Base-by-base conservation (phyloP, 2,888 invertebrate species). In the Malthinus seriepunctatus region DNA sequence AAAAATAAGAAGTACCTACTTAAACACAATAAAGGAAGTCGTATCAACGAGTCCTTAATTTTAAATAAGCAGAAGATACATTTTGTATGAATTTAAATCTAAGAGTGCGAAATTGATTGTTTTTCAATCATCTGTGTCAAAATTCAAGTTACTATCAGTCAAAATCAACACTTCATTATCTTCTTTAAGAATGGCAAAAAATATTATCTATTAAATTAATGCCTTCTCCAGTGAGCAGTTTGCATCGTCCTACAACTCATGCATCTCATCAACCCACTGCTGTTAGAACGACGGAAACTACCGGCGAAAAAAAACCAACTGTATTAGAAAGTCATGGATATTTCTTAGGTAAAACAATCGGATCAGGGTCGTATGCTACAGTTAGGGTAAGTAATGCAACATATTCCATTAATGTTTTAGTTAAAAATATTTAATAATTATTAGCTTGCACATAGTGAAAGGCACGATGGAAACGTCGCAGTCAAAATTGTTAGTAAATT, bases 401-500 rank as follows among this genome's bases (percentile, higher is more conserved):
- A 46, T 31, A 14, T 35, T 37, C 39, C 32, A 23, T 39, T 45
- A 48, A n/a, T 37, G 23, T n/a, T 42, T 15, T 42, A 42, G 39
- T 42, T 15, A 8, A 31, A 33, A 23, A 7, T 45, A 31, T 8
- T 12, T 50, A 64, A 71, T 60, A 47, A 64, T 64, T 68, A 68
- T 63, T 76, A 88, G 88, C 84, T 90, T 66, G 91, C 91, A 8
- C 84, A 84, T 67, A 91, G 91, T 58, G 86, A 87, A 66, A 83
- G 86, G 64, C 88, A 91, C 71, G 85, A 85, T 67, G 84, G 86
- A 67, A 83, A 87, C 70, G 91, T 92, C 47, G 92, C 92, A 33
- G 85, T 92, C 56, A 92, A 92, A 83, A 91, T 92, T 62, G 88
- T 92, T 60, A 90, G 91, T 64, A 92, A 92, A 76, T 87, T 88